phyloP scores from a whole-genome alignment of 2,113 vertebrate genomes.

The Myotis davidii region DNA sequence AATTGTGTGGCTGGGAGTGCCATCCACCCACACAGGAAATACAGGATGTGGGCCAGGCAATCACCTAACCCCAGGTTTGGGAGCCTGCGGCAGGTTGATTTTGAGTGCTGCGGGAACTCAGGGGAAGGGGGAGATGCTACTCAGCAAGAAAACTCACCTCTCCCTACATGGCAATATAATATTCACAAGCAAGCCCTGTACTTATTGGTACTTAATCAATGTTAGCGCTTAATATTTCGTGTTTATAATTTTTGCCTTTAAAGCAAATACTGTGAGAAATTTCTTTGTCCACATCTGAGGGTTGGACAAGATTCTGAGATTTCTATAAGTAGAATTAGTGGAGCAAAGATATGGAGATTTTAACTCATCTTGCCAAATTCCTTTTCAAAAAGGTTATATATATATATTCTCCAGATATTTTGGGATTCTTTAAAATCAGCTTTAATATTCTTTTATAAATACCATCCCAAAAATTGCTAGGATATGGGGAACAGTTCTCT shows the following conservation, averaged over 20 bases:
- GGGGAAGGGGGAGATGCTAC: no score
- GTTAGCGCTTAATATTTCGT: neutral
- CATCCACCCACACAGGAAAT: neutral
- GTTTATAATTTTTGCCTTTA: neutral
- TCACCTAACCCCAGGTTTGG: neutral
- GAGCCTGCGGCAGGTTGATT: neutral
- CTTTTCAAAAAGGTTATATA: neutral
- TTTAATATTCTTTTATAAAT: neutral
- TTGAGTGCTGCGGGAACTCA: neutral
- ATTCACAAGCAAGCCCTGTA: neutral
- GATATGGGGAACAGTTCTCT: neutral
- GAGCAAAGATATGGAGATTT: neutral
- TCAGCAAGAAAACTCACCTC: neutral
- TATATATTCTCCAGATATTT: neutral
- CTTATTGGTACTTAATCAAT: neutral
- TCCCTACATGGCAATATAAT: neutral
- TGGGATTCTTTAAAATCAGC: neutral
- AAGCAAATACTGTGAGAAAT: neutral
- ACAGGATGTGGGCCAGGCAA: no score
- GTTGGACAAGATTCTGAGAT: neutral
- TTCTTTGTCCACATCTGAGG: neutral
- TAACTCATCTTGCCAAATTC: constrained; percentile 35
- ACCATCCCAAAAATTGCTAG: neutral
- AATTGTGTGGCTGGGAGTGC: neutral
- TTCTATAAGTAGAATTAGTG: neutral